Conservation (phyloP, 1,140 invertebrate species). For the Plodia interpunctella region DNA sequence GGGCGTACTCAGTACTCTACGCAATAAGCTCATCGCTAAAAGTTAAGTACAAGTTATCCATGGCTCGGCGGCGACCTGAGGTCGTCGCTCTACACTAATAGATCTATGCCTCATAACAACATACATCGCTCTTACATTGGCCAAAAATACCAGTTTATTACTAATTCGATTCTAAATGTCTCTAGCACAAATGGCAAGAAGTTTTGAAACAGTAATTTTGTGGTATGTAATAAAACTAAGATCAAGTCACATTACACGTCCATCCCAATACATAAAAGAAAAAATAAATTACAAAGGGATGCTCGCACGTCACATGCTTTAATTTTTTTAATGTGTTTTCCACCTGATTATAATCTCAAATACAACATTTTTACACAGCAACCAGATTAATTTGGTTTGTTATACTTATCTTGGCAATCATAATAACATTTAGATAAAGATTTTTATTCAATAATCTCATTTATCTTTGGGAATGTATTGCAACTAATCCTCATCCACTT, state of each 20-base stretch:
- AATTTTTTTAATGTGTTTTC: too few relatives aligned
- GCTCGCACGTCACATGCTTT: too few relatives aligned
- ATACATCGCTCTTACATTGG: constrained; percentile 9
- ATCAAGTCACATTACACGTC: constrained; percentile 17
- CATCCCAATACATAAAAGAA: constrained; percentile 20
- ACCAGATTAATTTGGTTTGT: too few relatives aligned
- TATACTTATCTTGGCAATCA: too few relatives aligned
- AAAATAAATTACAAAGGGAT: background rate
- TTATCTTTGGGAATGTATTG: background rate
- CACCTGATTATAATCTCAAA: constrained; percentile 11
- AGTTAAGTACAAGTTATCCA: constrained; percentile 10
- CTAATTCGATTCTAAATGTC: too few relatives aligned
- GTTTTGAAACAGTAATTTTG: background rate
- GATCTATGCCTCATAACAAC: background rate
- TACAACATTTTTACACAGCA: background rate
- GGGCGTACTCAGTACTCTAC: constrained; percentile 13
- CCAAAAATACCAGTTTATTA: too few relatives aligned
- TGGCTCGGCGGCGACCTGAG: background rate
- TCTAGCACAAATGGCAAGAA: background rate
- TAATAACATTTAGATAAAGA: too few relatives aligned
- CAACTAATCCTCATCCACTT: background rate
- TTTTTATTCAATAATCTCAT: background rate
- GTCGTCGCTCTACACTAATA: background rate
- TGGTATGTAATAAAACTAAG: background rate
- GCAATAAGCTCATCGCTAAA: constrained; percentile 16